These are phyloP conservation scores for Camptogramma bilineatum DNA, from an alignment of 2,888 invertebrate species.

Conservation along the genomic window DNA sequence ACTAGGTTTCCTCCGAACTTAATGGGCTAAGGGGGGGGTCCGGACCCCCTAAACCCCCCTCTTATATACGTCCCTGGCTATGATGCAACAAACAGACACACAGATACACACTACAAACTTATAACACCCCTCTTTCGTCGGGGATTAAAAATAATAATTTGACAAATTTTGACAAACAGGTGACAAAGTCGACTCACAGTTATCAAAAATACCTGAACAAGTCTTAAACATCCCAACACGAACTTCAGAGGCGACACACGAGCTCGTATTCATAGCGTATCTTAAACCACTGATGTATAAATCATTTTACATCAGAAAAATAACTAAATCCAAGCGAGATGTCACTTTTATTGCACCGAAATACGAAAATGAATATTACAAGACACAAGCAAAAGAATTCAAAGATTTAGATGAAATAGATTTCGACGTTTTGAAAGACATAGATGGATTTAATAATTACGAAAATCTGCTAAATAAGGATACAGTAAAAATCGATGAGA, in stretches of 20 bases:
- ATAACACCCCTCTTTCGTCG: no score
- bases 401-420: conserved; percentile 48
- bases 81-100: no score
- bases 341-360: conserved; percentile 23
- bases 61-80: no score
- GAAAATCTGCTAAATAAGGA: conserved; percentile 42
- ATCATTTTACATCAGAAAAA: conserved; percentile 83
- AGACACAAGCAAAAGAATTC: conserved; percentile 41
- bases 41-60: no score
- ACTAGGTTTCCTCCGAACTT: no score
- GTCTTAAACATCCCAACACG: conserved; percentile 87
- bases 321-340: conserved; percentile 48
- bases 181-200: conserved; percentile 85
- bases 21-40: no score
- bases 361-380: conserved; percentile 18
- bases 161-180: conserved; percentile 62
- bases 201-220: conserved; percentile 86
- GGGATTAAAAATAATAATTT: no score
- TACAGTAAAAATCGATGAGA: conserved; percentile 40
- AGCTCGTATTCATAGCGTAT: conserved; percentile 89
- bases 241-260: conserved; percentile 86
- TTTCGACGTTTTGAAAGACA: conserved; percentile 41
- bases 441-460: conserved; percentile 46
- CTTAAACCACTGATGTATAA: conserved; percentile 88
- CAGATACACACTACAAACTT: no score